Evolutionary conservation across 2,888 invertebrate genomes (phyloP).

Genomic region (Rotaria sp.): DNA sequence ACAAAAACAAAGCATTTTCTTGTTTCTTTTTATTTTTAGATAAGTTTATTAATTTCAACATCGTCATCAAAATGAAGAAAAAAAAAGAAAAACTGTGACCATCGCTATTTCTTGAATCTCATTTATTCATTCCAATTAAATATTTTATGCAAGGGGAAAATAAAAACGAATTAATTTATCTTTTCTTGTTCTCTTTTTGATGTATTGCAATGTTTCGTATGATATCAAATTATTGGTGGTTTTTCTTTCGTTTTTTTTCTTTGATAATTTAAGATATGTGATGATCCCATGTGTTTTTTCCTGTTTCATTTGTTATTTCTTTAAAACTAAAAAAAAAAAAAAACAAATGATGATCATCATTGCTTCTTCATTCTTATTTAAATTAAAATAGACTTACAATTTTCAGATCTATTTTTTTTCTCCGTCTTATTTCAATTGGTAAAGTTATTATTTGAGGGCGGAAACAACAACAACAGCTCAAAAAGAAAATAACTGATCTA

Average conservation of each 20-base stretch:
- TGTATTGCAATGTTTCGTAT: neutral
- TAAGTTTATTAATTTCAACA: constrained; percentile 22
- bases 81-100: neutral
- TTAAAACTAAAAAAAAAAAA: neutral
- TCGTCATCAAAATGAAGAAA: neutral
- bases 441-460: neutral
- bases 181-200: neutral
- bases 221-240: neutral
- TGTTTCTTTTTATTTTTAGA: neutral
- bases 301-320: neutral
- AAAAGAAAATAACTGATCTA: neutral
- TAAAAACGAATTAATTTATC: neutral
- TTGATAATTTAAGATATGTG: neutral
- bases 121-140: neutral
- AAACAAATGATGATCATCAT: neutral
- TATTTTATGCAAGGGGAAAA: neutral
- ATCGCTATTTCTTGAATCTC: neutral
- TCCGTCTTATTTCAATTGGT: neutral
- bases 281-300: neutral
- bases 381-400: neutral
- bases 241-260: neutral
- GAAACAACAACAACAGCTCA: neutral
- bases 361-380: neutral
- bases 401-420: neutral
- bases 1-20: too few relatives aligned